Conservation (phyloP, 1,140 invertebrate genomes). For the Macrobrachium rosenbergii region DNA sequence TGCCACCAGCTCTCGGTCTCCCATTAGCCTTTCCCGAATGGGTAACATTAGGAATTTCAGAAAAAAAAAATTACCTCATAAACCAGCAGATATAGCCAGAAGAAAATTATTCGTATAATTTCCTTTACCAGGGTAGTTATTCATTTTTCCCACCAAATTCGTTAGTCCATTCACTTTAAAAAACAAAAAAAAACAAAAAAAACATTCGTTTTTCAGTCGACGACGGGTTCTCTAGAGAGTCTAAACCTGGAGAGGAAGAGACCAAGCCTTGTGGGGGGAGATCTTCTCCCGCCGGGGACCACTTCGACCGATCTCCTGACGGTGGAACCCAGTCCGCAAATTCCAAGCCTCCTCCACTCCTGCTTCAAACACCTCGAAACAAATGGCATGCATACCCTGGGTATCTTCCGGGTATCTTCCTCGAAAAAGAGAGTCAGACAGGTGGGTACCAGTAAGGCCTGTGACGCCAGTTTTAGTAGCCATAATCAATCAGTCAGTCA, state of each 20-base stretch:
- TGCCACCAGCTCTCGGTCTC: too few relatives aligned
- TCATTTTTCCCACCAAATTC: too few relatives aligned
- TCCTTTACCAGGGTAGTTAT: neutral
- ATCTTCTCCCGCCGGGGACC: conserved; percentile 21
- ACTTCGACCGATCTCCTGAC: conserved; percentile 48
- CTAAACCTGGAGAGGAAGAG: conserved; percentile 75
- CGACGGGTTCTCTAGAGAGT: conserved; percentile 81
- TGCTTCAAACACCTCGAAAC: conserved; percentile 86
- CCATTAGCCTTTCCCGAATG: too few relatives aligned
- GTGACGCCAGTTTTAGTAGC: too few relatives aligned
- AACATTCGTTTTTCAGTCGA: conserved; percentile 68
- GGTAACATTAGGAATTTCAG: too few relatives aligned
- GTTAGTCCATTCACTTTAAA: too few relatives aligned
- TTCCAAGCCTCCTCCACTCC: conserved; percentile 76
- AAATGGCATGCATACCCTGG: conserved; percentile 85
- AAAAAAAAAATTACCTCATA: too few relatives aligned
- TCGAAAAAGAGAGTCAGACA: conserved; percentile 92
- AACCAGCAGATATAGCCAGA: too few relatives aligned
- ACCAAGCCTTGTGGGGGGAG: conserved; percentile 72
- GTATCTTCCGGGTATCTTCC: conserved; percentile 90
- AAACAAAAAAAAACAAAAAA: too few relatives aligned
- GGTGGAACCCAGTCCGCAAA: conserved; percentile 60
- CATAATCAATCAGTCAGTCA: too few relatives aligned
- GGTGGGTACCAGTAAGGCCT: conserved; percentile 74
- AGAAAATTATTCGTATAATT: too few relatives aligned